Base-by-base conservation (phyloP, 2,888 invertebrate species). In the Eristalinus sepulchralis region DNA sequence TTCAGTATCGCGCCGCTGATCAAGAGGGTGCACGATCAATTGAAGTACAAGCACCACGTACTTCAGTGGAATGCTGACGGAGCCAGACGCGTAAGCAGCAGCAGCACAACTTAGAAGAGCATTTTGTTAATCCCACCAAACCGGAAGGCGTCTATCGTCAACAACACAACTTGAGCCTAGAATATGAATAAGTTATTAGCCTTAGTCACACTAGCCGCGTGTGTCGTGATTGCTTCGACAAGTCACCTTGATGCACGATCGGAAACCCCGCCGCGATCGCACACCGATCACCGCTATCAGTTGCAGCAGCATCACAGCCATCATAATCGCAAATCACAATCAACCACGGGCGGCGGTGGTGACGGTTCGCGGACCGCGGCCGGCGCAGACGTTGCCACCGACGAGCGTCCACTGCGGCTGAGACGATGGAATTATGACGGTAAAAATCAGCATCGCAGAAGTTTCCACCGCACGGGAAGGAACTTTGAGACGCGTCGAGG, bases 111-210 rank as follows among this genome's bases (percentile, higher is more conserved):
- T 75, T 71, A 72, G 66, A 72, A 17, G 66, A 53, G 59, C 22
- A 53, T 68, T 71, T 53, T 77, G 59, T 79, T 34, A 8, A 4
- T 22, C 64, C 53, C 57, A 72, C 62, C 62, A 79, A 17, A 39
- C 62, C 64, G 22, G 62, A 39, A 68, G 68, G 31, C 63, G 17
- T 60, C 47, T 72, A 22, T 62, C 53, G 33, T 64, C 34, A 75
- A 11, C 20, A 53, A 60, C 57, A 62, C 33, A 81, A 71, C 72
- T 78, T 34, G 53, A 66, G 31, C 68, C 34, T 53, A 72, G 64
- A 86, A 86, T 79, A 86, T 86, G 86, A 86, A 83, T 86, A 86
- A 86, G 75, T 79, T 86, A 86, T 86, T 86, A 83, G 79, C 79
- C 64, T 53, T 86, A 86, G 86, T 86, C 86, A 86, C 83, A 86